Conservation (phyloP, 2,113 vertebrate species). For the Chauna torquata region DNA sequence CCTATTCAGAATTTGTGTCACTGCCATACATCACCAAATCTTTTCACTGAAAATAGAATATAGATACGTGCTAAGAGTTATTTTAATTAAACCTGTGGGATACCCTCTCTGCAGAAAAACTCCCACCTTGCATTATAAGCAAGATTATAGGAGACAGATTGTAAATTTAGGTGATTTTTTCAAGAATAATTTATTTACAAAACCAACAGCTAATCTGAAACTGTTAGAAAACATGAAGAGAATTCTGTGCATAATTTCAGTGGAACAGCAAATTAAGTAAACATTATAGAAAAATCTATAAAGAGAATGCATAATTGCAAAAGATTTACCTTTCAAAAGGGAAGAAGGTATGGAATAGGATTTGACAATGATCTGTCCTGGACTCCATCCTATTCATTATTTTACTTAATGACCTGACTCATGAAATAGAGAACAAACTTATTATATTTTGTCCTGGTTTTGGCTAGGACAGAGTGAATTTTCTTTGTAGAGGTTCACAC, state of each 20-base stretch:
- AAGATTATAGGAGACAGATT: not conserved
- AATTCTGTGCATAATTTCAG: not conserved
- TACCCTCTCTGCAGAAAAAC: not conserved
- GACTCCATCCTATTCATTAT: not conserved
- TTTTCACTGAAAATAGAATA: not conserved
- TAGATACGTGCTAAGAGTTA: not conserved
- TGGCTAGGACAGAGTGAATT: too few species aligned
- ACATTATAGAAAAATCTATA: not conserved
- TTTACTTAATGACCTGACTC: not conserved
- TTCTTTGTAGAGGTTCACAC: too few species aligned
- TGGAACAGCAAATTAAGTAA: not conserved
- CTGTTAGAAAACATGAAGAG: not conserved
- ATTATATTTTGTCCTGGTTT: too few species aligned
- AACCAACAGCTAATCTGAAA: not conserved
- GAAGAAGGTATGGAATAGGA: not conserved
- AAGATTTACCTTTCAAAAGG: not conserved
- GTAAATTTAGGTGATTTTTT: not conserved
- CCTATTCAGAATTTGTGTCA: not conserved
- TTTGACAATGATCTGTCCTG: not conserved
- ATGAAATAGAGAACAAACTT: not conserved
- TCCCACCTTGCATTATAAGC: not conserved
- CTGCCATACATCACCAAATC: not conserved
- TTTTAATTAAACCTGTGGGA: not conserved
- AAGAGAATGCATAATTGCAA: not conserved
- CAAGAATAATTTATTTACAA: not conserved